Base-by-base conservation (phyloP, 1,140 invertebrate species). In the Stenopsyche tienmushanensis region DNA sequence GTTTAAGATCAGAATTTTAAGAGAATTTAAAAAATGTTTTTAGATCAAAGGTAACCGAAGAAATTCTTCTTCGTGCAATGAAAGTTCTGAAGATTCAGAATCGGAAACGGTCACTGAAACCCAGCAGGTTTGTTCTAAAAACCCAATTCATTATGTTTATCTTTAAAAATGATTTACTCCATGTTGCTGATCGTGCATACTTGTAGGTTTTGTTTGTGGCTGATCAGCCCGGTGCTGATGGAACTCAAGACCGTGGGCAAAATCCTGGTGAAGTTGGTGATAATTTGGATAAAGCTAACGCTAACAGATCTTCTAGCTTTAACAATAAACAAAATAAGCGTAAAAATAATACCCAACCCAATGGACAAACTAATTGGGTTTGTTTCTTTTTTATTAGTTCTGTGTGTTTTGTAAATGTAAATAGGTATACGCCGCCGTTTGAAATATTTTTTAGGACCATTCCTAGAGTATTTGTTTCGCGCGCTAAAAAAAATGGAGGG, bases 1-100 rank as follows among this genome's bases (percentile, higher is more conserved):
- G n/a, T n/a, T n/a, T n/a, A n/a, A n/a, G n/a, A n/a, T n/a, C n/a
- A n/a, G n/a, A n/a, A n/a, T n/a, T n/a, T n/a, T n/a, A n/a, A n/a
- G n/a, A n/a, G n/a, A n/a, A n/a, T n/a, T n/a, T n/a, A n/a, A n/a
- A n/a, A n/a, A n/a, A n/a, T 34, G 5, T 5, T 76, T 76, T 24
- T 72, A 81, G 79, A 76, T 81, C 69, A 80, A 80, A 75, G 79
- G 77, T 70, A 80, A 65, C n/a, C 47, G 55, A 15, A 39, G 55
- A n/a, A 65, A 70, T 52, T 62, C 62, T 2, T 55, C 69, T 1
- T 47, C 62, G 9, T 67, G 73, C 52, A 77, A 76, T n/a, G 78
- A 79, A 73, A 80, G 78, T 64, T 80, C 80, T 18, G 80, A 81
- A 68, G 80, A 80, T 64, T 81, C 80, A 13, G 80, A 81, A 65